Conservation (phyloP, 1,140 invertebrate genomes). For the Eumaeus atala region DNA sequence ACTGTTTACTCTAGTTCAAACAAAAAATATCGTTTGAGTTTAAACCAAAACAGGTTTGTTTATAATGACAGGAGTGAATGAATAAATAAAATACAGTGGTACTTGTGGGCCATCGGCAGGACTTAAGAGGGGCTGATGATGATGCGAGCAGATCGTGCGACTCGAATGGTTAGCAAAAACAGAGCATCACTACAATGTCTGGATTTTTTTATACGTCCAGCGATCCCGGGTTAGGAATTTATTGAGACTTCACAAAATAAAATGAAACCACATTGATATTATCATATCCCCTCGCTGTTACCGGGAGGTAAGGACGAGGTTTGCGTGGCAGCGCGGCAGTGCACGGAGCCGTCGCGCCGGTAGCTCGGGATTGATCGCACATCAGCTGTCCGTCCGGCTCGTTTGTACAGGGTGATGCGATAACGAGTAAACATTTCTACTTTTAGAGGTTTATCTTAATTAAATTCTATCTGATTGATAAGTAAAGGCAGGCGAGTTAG, state of each 20-base stretch:
- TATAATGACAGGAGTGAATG: no score
- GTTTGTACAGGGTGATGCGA: slow-evolving; percentile 32
- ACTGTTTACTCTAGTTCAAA: no score
- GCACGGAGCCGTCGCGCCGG: slow-evolving; percentile 41
- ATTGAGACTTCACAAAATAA: slow-evolving; percentile 55
- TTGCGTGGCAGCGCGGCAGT: slow-evolving; percentile 19
- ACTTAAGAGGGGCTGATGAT: no score
- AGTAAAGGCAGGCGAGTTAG: no score
- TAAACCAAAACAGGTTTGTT: no score
- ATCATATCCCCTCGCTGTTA: background rate
- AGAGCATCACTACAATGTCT: slow-evolving; percentile 42
- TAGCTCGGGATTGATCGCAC: slow-evolving; percentile 55
- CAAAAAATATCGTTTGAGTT: no score
- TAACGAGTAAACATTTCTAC: slow-evolving; percentile 27
- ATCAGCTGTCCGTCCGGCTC: slow-evolving; percentile 56
- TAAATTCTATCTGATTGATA: slow-evolving; percentile 9
- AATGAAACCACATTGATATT: slow-evolving; percentile 21
- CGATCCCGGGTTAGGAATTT: slow-evolving; percentile 60
- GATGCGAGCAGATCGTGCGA: slow-evolving; percentile 1
- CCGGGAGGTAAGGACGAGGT: slow-evolving; percentile 6
- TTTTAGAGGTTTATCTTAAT: slow-evolving; percentile 21
- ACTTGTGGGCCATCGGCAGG: no score
- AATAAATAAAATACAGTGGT: no score
- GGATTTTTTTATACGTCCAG: slow-evolving; percentile 55
- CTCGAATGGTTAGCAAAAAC: slow-evolving; percentile 32